Conservation (phyloP, 2,797 vertebrate species). For the Sylvilagus floridanus region DNA sequence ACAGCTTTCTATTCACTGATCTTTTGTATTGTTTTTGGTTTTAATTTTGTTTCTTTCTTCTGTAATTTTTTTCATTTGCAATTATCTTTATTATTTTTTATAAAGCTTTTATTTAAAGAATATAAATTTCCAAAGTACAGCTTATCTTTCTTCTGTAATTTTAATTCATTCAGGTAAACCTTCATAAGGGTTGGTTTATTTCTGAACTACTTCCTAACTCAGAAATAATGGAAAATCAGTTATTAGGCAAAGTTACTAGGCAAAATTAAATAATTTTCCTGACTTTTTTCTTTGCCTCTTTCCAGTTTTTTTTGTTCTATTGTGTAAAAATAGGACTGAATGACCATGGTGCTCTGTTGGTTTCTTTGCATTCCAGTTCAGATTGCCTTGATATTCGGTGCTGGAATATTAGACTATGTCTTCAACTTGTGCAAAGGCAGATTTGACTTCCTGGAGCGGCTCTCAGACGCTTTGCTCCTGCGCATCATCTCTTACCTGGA, state of each 20-base stretch:
- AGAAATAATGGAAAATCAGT: not conserved
- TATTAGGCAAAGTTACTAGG: not conserved
- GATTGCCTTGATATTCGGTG: conserved; percentile 89
- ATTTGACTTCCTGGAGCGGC: conserved; percentile 91
- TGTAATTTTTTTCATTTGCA: no score
- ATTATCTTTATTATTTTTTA: no score
- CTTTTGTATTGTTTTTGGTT: no score
- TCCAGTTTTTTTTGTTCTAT: not conserved
- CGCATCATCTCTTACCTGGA: conserved; percentile 91
- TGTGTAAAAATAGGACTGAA: conserved; percentile 11
- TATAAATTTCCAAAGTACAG: no score
- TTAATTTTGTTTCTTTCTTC: no score
- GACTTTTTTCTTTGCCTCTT: not conserved
- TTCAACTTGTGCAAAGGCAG: conserved; percentile 90
- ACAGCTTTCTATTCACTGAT: no score
- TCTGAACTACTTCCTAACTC: not conserved
- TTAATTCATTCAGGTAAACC: no score
- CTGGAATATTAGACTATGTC: conserved; percentile 87
- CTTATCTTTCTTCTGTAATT: no score
- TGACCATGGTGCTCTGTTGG: conserved; percentile 56
- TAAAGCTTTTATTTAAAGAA: no score
- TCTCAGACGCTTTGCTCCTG: conserved; percentile 91
- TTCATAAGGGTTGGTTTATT: not conserved
- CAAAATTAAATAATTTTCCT: not conserved
- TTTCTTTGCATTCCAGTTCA: conserved; percentile 87